A percentile compares a stretch with the other conserved stretches of the same genome.
Evolutionary conservation across 1,140 invertebrate species (phyloP).

Genomic region (Muscidifurax raptorellus): DNA sequence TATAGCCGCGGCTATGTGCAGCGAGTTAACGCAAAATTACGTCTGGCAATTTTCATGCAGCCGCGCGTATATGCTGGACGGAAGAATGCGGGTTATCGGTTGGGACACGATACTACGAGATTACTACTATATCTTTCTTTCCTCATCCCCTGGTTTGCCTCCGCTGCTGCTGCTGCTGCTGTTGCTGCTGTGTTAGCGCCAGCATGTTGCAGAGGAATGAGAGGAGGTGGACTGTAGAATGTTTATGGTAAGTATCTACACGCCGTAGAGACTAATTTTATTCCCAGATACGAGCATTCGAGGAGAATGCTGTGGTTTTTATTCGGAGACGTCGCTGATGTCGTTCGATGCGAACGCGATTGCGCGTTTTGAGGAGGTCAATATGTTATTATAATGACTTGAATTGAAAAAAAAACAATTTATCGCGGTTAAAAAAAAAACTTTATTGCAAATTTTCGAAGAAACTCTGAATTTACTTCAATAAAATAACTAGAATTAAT

Average conservation of each 20-base stretch:
- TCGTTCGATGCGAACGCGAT: neutral
- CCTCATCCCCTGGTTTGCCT: neutral
- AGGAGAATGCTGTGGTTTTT: no score
- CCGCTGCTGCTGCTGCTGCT: no score
- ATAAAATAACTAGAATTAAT: neutral
- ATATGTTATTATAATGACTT: no score
- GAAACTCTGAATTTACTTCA: neutral
- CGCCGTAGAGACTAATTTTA: neutral
- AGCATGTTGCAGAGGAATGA: neutral
- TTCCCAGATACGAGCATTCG: no score
- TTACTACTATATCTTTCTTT: neutral
- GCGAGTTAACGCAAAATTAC: neutral
- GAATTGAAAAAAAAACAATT: neutral
- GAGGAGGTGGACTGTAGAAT: neutral
- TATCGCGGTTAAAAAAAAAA: neutral
- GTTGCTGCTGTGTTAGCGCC: neutral
- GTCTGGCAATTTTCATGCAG: constrained; percentile 4
- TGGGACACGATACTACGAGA: neutral
- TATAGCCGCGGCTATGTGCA: neutral
- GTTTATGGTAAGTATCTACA: neutral
- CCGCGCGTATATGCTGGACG: no score
- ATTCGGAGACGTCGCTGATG: neutral
- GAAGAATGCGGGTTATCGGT: neutral
- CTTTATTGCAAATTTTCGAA: neutral
- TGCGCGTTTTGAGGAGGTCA: no score